A percentile compares a stretch with the other conserved stretches of the same genome.
Conservation (phyloP, 2,797 vertebrate genomes). For the Esox masquinongy region DNA sequence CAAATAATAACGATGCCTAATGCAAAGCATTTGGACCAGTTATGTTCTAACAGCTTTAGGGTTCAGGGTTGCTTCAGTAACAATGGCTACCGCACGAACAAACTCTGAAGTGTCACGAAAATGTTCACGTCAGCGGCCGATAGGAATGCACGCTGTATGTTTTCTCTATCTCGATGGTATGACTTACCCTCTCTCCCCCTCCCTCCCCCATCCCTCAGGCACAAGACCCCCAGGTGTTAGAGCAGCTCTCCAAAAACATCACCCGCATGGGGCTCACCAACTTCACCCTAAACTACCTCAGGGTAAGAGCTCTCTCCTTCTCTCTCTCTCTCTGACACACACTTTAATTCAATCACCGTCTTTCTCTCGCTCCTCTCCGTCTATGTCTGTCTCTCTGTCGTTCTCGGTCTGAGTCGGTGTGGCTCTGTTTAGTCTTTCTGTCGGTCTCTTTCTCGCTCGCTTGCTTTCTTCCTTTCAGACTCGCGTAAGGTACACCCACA, state of each 20-base stretch:
- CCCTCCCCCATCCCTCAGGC: constrained; percentile 75
- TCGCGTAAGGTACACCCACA: constrained; percentile 6
- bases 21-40: no score
- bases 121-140: background rate
- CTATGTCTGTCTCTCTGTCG: constrained; percentile 7
- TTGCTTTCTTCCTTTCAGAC: constrained; percentile 1
- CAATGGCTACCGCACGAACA: no score
- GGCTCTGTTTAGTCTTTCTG: constrained; percentile 42
- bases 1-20: no score
- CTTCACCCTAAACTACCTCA: constrained; percentile 99
- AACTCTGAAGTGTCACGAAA: background rate
- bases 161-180: background rate
- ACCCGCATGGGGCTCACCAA: constrained; percentile 99
- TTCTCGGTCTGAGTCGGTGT: constrained; percentile 29
- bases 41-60: no score
- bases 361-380: constrained; percentile 2
- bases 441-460: constrained; percentile 26
- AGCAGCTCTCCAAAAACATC: constrained; percentile 99
- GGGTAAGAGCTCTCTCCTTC: constrained; percentile 78
- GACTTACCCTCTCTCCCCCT: background rate
- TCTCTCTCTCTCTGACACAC: constrained; percentile 15
- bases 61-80: no score
- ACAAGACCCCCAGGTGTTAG: constrained; percentile 99
- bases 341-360: background rate
- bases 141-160: background rate